Evolutionary conservation across 2,113 vertebrate genomes (phyloP).

Genomic region (Trochalopteron elliotii): DNA sequence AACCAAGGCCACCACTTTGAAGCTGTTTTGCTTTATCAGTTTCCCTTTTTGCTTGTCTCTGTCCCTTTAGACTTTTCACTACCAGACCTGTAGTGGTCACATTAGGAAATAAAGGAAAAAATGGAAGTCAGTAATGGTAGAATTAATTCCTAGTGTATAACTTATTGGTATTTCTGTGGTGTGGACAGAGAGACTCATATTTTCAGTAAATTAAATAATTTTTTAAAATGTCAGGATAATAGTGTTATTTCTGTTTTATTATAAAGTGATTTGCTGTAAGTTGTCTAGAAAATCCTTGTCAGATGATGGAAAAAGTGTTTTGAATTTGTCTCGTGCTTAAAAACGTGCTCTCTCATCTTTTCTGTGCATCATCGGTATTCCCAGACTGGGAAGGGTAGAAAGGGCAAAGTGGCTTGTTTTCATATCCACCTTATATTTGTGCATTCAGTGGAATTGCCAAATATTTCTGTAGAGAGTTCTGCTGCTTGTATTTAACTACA

Average conservation of each 20-base stretch:
- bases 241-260: not conserved
- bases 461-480: not conserved
- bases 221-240: not conserved
- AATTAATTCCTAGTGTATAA: not conserved
- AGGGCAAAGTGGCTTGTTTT: not conserved
- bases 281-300: not conserved
- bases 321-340: not conserved
- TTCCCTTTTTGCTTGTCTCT: not conserved
- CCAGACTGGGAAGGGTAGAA: not conserved
- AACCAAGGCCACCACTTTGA: not conserved
- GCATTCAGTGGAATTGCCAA: not conserved
- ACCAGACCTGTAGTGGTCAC: not conserved
- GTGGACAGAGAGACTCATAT: not conserved
- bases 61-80: not conserved
- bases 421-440: not conserved
- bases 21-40: not conserved
- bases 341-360: not conserved
- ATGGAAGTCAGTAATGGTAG: not conserved
- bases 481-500: not conserved
- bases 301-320: not conserved
- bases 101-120: not conserved
- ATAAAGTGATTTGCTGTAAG: not conserved
- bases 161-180: not conserved
- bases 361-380: not conserved
- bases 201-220: not conserved